Percentiles rank a stretch among this genome's conserved stretches.
Conservation (phyloP, 2,888 invertebrate genomes). For the Hypselothyrea guttata region DNA sequence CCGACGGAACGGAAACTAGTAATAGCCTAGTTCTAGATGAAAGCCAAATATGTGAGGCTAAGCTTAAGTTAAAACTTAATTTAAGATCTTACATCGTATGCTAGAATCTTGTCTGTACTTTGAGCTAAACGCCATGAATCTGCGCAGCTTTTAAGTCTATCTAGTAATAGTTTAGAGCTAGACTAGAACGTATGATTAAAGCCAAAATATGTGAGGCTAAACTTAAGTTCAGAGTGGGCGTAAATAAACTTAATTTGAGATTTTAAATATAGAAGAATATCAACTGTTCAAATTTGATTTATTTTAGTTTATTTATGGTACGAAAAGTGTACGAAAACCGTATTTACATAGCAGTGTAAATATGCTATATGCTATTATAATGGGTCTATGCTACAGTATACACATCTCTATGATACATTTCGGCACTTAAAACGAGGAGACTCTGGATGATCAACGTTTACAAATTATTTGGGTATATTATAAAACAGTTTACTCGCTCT, state of each 20-base stretch:
- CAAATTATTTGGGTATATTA: constrained; percentile 39
- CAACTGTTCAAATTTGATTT: too few species aligned
- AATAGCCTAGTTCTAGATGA: constrained; percentile 18
- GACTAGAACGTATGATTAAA: too few species aligned
- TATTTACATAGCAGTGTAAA: constrained; percentile 54
- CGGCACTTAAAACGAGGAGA: constrained; percentile 74
- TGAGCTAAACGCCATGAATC: too few species aligned
- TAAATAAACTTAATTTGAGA: constrained; percentile 19
- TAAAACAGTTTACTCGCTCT: constrained; percentile 42
- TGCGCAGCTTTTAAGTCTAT: too few species aligned
- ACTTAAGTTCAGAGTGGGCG: too few species aligned
- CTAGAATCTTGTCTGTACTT: too few species aligned
- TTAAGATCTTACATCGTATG: too few species aligned
- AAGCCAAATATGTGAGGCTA: constrained; percentile 43
- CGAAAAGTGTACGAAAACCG: constrained; percentile 50
- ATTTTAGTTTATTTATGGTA: constrained; percentile 49
- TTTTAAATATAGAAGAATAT: too few species aligned
- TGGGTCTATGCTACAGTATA: constrained; percentile 41
- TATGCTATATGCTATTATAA: constrained; percentile 29
- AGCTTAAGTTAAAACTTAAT: constrained; percentile 10
- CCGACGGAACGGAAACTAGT: constrained; percentile 19
- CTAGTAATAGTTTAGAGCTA: too few species aligned
- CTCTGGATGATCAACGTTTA: constrained; percentile 43
- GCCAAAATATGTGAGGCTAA: too few species aligned
- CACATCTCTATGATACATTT: constrained; percentile 25